Percentiles rank a stretch among this genome's conserved stretches.
Evolutionary conservation across 2,888 invertebrate genomes (phyloP).

Genomic region (Lithophane ornitopus): DNA sequence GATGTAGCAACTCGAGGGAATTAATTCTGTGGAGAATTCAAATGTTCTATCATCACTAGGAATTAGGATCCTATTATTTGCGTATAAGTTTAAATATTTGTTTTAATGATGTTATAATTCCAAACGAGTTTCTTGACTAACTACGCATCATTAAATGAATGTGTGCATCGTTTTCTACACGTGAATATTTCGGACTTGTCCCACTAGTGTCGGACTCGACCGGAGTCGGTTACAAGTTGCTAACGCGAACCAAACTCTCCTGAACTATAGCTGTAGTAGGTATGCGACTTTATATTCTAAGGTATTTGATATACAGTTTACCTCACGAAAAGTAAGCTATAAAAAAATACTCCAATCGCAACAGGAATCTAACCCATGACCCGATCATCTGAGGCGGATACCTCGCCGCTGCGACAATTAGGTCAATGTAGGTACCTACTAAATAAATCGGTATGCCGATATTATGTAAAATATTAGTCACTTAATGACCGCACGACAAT

Average conservation of each 20-base stretch:
- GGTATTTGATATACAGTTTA: no score
- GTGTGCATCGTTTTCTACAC: not conserved
- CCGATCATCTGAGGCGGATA: conserved; percentile 10
- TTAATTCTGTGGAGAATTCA: not conserved
- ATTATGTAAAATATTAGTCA: conserved; percentile 2
- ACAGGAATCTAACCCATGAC: conserved; percentile 39
- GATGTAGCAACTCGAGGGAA: not conserved
- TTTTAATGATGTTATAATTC: no score
- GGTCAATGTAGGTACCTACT: conserved; percentile 18
- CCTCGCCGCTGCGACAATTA: conserved; percentile 4
- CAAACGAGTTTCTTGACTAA: not conserved
- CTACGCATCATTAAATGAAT: not conserved
- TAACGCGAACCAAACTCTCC: not conserved
- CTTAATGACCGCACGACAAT: not conserved
- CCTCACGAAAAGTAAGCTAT: not conserved
- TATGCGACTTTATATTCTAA: not conserved
- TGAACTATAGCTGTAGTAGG: not conserved
- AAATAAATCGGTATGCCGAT: conserved; percentile 3
- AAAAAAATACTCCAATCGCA: not conserved
- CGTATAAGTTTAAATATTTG: no score
- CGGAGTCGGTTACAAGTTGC: not conserved
- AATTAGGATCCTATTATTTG: not conserved
- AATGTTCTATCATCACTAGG: not conserved
- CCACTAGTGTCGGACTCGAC: no score
- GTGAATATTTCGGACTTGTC: not conserved